These are phyloP conservation scores for Pseudoips prasinana DNA, from an alignment of 2,888 invertebrate species.

Conservation along the genomic window DNA sequence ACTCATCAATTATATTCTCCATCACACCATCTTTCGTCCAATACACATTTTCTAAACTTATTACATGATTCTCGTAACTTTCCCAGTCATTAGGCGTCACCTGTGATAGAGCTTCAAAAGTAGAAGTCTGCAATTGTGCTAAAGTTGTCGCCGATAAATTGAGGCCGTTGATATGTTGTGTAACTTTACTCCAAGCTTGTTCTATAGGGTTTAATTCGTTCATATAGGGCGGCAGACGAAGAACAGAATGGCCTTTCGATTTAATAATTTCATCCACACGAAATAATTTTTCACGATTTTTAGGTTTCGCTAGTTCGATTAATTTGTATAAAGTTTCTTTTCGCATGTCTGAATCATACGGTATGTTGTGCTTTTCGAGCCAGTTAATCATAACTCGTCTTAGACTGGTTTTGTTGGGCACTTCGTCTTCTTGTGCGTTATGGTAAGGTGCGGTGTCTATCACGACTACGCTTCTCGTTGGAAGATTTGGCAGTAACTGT, in stretches of 20 bases:
- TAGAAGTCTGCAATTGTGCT: not conserved
- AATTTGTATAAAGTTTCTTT: not conserved
- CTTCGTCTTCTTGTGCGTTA: not conserved
- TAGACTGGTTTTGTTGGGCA: not conserved
- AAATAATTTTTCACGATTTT: not conserved
- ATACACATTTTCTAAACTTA: not conserved
- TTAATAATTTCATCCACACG: conserved; percentile 3
- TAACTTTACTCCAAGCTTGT: conserved; percentile 1
- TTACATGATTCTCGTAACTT: not conserved
- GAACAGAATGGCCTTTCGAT: conserved; percentile 1
- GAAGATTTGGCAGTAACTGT: conserved; percentile 1
- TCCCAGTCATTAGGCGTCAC: conserved; percentile 2
- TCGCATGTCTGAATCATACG: not conserved
- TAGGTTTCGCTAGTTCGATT: not conserved
- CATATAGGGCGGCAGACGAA: conserved; percentile 1
- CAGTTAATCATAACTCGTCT: conserved; percentile 1
- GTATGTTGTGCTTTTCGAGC: conserved; percentile 2
- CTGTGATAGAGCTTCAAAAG: not conserved
- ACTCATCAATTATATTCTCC: conserved; percentile 1
- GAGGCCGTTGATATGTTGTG: not conserved
- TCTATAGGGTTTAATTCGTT: conserved; percentile 2
- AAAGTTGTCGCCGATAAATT: not conserved
- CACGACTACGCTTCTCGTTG: conserved; percentile 1
- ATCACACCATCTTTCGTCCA: conserved; percentile 4
- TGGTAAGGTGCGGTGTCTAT: conserved; percentile 3